Percentiles rank a stretch among this genome's conserved stretches.
Conservation (phyloP, 2,797 vertebrate genomes). For the Huso huso region DNA sequence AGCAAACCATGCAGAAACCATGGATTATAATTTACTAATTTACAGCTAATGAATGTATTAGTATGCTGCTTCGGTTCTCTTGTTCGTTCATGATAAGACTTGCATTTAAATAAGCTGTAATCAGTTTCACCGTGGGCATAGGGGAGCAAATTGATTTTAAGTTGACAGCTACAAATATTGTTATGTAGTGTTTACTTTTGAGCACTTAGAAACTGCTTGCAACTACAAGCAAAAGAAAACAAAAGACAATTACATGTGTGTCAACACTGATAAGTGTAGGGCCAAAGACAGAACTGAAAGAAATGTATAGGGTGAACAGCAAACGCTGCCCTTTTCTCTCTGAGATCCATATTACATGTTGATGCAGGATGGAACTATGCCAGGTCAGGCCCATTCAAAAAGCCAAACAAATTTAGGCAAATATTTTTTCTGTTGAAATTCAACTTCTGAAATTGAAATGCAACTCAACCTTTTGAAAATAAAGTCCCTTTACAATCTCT, state of each 20-base stretch:
- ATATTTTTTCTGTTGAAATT: too few relatives aligned
- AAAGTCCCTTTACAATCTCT: too few relatives aligned
- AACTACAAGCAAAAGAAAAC: slow-evolving; percentile 1
- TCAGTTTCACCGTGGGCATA: slow-evolving; percentile 36
- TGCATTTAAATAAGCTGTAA: slow-evolving; percentile 47
- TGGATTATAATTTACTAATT: slow-evolving; percentile 32
- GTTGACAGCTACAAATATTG: slow-evolving; percentile 23
- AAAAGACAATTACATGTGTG: not conserved
- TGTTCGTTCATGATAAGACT: slow-evolving; percentile 42
- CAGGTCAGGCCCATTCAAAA: too few relatives aligned
- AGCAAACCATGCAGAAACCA: slow-evolving; percentile 20
- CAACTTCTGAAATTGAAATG: too few relatives aligned
- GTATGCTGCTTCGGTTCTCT: slow-evolving; percentile 53
- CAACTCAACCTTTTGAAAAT: too few relatives aligned
- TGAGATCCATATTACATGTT: too few relatives aligned
- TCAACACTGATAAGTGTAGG: not conserved
- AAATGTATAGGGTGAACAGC: too few relatives aligned
- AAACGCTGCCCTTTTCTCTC: too few relatives aligned
- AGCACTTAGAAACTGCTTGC: slow-evolving; percentile 1
- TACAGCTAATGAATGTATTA: slow-evolving; percentile 77
- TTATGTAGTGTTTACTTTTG: slow-evolving; percentile 3
- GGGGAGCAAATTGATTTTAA: slow-evolving; percentile 38
- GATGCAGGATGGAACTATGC: too few relatives aligned
- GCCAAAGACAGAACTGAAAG: not conserved
- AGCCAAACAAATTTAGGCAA: too few relatives aligned